A percentile compares a stretch with the other conserved stretches of the same genome.
These are phyloP conservation scores for Drosophila kohkoa DNA, from an alignment of 1,140 invertebrate species.

Conservation along the genomic window DNA sequence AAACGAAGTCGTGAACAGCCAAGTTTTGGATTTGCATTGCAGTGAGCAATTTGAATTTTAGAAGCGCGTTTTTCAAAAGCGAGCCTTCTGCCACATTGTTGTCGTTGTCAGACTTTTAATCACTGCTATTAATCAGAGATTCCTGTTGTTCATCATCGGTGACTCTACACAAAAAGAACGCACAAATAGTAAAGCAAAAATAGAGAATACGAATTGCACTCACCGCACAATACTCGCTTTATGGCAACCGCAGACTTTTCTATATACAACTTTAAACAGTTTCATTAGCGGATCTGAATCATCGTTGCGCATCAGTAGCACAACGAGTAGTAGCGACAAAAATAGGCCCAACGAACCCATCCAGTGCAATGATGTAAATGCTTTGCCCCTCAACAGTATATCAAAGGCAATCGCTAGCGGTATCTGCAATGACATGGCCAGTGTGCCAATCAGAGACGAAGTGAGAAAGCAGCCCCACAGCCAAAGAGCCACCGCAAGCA, in stretches of 20 bases:
- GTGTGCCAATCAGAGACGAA: conserved; percentile 93
- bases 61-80: conserved; percentile 70
- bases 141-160: conserved; percentile 91
- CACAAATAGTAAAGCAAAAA: background rate
- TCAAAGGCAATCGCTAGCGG: conserved; percentile 94
- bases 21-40: conserved; percentile 78
- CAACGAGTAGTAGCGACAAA: conserved; percentile 91
- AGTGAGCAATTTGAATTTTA: conserved; percentile 68
- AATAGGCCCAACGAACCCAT: conserved; percentile 92
- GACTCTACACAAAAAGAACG: conserved; percentile 86
- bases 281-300: conserved; percentile 93
- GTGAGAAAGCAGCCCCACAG: conserved; percentile 96
- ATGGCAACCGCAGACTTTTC: conserved; percentile 86
- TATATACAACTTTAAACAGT: conserved; percentile 87
- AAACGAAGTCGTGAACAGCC: conserved; percentile 82
- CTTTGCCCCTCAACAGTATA: conserved; percentile 90
- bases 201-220: conserved; percentile 2
- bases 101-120: conserved; percentile 41
- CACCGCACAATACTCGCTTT: conserved; percentile 86
- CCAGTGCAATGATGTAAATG: conserved; percentile 92
- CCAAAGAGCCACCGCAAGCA: conserved; percentile 94
- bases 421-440: conserved; percentile 93
- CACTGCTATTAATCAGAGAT: conserved; percentile 88
- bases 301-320: conserved; percentile 92
- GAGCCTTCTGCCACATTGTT: conserved; percentile 6